phyloP scores from a whole-genome alignment of 1,140 invertebrate species.

The Aphelenchoides avenae region DNA sequence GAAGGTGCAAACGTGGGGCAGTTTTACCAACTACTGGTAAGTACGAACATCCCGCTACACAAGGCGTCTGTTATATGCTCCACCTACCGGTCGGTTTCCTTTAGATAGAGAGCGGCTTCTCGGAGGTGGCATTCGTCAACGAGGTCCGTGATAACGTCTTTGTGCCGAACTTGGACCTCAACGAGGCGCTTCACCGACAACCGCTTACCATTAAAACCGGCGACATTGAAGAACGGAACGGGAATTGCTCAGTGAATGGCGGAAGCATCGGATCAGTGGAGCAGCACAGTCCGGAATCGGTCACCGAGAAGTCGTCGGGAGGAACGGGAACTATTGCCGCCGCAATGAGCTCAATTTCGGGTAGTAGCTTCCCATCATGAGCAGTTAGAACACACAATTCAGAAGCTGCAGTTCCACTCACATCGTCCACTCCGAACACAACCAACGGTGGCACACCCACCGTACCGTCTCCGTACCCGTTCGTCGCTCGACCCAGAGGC shows the following conservation, averaged over 20 bases:
- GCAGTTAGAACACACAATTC: too few relatives aligned
- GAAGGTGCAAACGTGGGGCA: slow-evolving; percentile 26
- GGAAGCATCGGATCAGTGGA: not conserved
- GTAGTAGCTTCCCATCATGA: not conserved
- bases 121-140: slow-evolving; percentile 38
- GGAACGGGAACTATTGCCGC: not conserved
- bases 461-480: too few relatives aligned
- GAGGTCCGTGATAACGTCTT: slow-evolving; percentile 39
- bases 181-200: slow-evolving; percentile 13
- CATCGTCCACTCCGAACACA: not conserved
- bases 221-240: not conserved
- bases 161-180: slow-evolving; percentile 12
- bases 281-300: slow-evolving; percentile 1
- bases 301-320: not conserved
- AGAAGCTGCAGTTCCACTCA: too few relatives aligned
- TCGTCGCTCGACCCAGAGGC: too few relatives aligned
- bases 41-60: too few relatives aligned
- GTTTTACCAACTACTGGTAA: slow-evolving; percentile 37
- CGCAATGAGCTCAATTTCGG: not conserved
- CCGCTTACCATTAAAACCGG: slow-evolving; percentile 5
- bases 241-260: slow-evolving; percentile 2
- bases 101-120: slow-evolving; percentile 32
- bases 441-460: not conserved
- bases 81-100: not conserved
- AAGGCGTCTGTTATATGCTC: slow-evolving; percentile 1